phyloP scores from a whole-genome alignment of 2,888 invertebrate genomes.

The Acanthosepion lycidas region DNA sequence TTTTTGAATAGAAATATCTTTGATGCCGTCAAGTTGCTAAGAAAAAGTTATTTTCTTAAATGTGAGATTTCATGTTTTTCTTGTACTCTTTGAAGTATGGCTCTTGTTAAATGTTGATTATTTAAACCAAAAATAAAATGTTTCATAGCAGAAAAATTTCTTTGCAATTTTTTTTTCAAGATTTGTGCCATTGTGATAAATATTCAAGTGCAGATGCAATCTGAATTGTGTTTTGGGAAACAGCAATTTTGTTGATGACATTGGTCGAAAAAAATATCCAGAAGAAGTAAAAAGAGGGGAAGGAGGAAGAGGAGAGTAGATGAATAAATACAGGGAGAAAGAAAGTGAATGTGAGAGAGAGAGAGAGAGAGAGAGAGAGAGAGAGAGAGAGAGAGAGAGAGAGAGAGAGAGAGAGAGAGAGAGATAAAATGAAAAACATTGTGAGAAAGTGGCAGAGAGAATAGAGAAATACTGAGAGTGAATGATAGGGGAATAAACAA shows the following conservation, averaged over 20 bases:
- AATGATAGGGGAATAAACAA: background rate
- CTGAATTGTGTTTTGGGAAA: background rate
- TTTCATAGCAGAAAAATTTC: background rate
- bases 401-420: background rate
- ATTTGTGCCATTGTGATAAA: background rate
- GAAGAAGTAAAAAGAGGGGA: background rate
- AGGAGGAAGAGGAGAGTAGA: background rate
- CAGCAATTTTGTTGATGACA: background rate
- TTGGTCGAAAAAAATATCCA: background rate
- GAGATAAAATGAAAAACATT: no score
- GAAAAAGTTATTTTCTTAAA: background rate
- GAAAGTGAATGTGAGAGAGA: background rate
- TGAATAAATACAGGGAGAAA: no score
- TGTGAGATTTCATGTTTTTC: background rate
- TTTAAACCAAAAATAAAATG: background rate
- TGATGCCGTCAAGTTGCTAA: background rate
- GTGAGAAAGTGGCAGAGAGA: background rate
- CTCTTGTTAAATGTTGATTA: background rate
- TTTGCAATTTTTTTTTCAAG: background rate
- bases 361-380: background rate
- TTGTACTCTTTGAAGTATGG: background rate
- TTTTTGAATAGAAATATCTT: background rate
- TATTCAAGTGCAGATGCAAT: background rate
- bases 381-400: background rate
- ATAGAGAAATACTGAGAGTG: background rate